phyloP scores from a whole-genome alignment of 2,888 invertebrate species.

The Druceiella hillmani region DNA sequence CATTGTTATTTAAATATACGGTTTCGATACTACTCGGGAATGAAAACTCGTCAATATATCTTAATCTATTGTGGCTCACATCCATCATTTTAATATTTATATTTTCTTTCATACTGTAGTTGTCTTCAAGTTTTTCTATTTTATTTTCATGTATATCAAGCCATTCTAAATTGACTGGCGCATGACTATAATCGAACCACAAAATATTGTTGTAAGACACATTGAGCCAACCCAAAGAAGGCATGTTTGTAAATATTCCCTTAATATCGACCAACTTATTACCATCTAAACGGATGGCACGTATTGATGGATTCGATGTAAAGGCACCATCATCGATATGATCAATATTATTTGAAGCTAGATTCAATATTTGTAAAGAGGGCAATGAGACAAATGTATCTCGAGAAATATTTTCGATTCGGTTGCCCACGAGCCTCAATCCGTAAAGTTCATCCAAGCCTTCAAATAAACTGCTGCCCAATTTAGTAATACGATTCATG shows the following conservation, averaged over 20 bases:
- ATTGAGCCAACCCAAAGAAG: conserved; percentile 73
- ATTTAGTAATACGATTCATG: conserved; percentile 69
- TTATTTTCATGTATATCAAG: conserved; percentile 77
- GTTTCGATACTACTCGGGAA: conserved; percentile 70
- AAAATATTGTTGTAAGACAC: conserved; percentile 73
- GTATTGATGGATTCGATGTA: conserved; percentile 64
- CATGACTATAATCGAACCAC: conserved; percentile 76
- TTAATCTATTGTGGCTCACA: conserved; percentile 66
- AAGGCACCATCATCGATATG: conserved; percentile 75
- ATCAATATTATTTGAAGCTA: conserved; percentile 73
- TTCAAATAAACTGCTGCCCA: conserved; percentile 67
- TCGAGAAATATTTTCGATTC: conserved; percentile 68
- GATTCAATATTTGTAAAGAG: conserved; percentile 70
- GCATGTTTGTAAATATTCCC: conserved; percentile 68
- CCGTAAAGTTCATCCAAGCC: conserved; percentile 71
- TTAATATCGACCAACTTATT: conserved; percentile 74
- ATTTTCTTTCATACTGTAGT: conserved; percentile 60
- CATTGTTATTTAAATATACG: conserved; percentile 68
- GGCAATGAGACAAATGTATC: conserved; percentile 68
- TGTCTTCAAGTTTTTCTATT: conserved; percentile 69
- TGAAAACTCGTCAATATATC: conserved; percentile 60
- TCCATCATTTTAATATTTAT: conserved; percentile 71
- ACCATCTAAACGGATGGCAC: conserved; percentile 71
- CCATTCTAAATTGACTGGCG: conserved; percentile 72
- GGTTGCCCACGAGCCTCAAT: conserved; percentile 74